Percentiles rank a stretch among this genome's conserved stretches.
Conservation (phyloP, 2,888 invertebrate species). For the Lycaena phlaeas region DNA sequence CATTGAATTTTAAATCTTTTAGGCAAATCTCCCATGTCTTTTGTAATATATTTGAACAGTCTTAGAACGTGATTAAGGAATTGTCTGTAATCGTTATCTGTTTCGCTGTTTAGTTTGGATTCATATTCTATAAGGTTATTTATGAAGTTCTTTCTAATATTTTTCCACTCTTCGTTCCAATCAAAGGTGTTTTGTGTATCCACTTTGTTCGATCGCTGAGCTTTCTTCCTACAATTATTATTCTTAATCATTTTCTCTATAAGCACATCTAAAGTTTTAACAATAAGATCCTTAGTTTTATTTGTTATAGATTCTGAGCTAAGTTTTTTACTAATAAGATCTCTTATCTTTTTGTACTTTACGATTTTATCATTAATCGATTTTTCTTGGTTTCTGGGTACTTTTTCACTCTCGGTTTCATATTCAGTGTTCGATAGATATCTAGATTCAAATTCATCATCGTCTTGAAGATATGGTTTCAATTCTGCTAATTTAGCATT, state of each 20-base stretch:
- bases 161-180: slow-evolving; percentile 26
- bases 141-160: slow-evolving; percentile 24
- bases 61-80: background rate
- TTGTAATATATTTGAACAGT: slow-evolving; percentile 17
- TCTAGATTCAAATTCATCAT: slow-evolving; percentile 17
- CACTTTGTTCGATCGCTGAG: slow-evolving; percentile 4
- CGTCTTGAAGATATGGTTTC: slow-evolving; percentile 33
- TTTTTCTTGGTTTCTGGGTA: slow-evolving; percentile 11
- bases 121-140: slow-evolving; percentile 15
- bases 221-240: slow-evolving; percentile 32
- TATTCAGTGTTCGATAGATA: too few species aligned
- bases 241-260: slow-evolving; percentile 32
- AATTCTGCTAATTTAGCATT: slow-evolving; percentile 30
- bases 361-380: slow-evolving; percentile 26
- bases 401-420: slow-evolving; percentile 10
- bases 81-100: background rate
- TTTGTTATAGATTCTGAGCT: slow-evolving; percentile 32
- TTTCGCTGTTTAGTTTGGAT: slow-evolving; percentile 1
- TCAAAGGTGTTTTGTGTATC: background rate
- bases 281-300: slow-evolving; percentile 32
- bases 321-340: slow-evolving; percentile 32
- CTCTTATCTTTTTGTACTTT: slow-evolving; percentile 36
- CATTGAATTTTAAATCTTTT: slow-evolving; percentile 34
- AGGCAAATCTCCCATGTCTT: slow-evolving; percentile 25
- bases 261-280: slow-evolving; percentile 37